Evolutionary conservation across 2,113 vertebrate genomes (phyloP), one percentile per base, ranked within the genome.

Genomic region (Misgurnus mizolepis): DNA sequence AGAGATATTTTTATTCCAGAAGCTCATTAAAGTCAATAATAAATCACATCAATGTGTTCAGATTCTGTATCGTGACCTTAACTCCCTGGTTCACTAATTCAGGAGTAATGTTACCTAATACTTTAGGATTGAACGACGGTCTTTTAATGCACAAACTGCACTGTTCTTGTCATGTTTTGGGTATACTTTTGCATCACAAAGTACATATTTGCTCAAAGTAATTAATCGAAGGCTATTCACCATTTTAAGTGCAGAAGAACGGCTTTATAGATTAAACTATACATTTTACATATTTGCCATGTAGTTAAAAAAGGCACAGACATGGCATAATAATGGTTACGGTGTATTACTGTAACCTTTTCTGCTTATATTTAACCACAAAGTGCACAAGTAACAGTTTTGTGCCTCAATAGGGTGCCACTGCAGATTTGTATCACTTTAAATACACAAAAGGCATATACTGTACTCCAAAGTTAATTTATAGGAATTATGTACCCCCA

Each of bases 31-130:
- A 34, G 58, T 9, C 72, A 27, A 27, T 41, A 47, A 77, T 76
- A 77, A 77, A 77, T 77, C 62, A 66, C 75, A 66, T 55, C 27
- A 55, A 55, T 12, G 45, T 66, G 75, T 47, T 67, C 47, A 1
- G 47, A 12, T 41, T 77, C 47, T 22, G 47, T 77, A 14, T 67
- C 7, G 75, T 6, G 34, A 77, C 75, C 61, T 77, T 77, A 53
- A 77, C 62, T 55, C 49, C 75, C 45, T 22, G 15, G 27, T 18
- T 47, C 41, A 76, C 58, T 76, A 12, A 49, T 39, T 76, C 22
- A 34, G 73, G 18, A 3, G 73, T 64, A 76, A 47, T 76, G 58
- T 49, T 7, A 45, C 72, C 22, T 75, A 27, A 45, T 75, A n/a
- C 72, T 62, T 49, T 6, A 34, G 62, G 11, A 76, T 64, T 18